These are phyloP conservation scores for Crypturellus tataupa DNA, from an alignment of 2,797 vertebrate species.

Conservation along the genomic window DNA sequence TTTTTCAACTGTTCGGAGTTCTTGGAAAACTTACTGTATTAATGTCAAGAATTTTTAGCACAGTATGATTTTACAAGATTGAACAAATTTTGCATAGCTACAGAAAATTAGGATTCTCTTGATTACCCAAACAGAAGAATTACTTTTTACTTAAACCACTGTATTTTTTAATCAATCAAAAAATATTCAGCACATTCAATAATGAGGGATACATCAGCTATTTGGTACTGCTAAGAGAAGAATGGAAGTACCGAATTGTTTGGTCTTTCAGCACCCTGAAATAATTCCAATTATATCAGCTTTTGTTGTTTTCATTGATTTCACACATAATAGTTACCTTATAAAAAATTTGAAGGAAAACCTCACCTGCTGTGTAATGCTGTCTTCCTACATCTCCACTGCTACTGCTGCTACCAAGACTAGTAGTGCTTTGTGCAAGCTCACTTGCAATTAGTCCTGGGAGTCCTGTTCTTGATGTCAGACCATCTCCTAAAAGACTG, in stretches of 20 bases:
- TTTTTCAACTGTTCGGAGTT: not conserved
- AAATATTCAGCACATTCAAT: not conserved
- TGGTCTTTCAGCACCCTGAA: not conserved
- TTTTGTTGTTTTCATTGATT: not conserved
- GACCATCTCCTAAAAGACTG: slow-evolving; percentile 83
- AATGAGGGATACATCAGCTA: not conserved
- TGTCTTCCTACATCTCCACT: slow-evolving; percentile 90
- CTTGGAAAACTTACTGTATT: not conserved
- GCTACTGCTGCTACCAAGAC: slow-evolving; percentile 92
- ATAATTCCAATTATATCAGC: not conserved
- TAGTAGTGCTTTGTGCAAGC: slow-evolving; percentile 92
- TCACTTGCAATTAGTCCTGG: slow-evolving; percentile 87
- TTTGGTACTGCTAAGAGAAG: not conserved
- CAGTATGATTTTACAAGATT: not conserved
- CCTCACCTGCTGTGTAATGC: slow-evolving; percentile 83
- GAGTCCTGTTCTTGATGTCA: slow-evolving; percentile 73
- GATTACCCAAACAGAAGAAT: not conserved
- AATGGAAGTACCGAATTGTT: not conserved
- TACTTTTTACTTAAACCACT: not conserved
- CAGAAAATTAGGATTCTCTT: not conserved
- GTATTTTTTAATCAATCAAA: not conserved
- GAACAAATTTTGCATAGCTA: not conserved
- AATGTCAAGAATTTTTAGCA: not conserved
- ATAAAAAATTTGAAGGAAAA: not conserved
- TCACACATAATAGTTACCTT: not conserved